Base-by-base conservation (phyloP, 2,797 vertebrate species). In the Danionella dracula region DNA sequence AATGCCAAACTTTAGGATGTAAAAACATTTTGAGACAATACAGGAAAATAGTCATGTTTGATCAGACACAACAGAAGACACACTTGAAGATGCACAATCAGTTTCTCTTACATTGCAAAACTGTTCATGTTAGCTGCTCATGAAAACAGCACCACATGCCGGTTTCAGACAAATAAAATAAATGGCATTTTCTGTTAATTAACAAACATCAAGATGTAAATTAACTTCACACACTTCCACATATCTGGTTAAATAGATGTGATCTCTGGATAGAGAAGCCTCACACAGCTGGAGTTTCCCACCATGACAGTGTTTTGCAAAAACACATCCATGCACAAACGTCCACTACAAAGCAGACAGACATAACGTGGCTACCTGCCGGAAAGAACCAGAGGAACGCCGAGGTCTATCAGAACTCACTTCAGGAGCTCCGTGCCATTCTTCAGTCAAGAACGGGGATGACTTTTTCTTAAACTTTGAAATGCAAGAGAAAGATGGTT, bases 371-470 rank as follows among this genome's bases (percentile, higher is more conserved):
- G 79, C 89, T 96, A 98, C 96, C 95, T 97, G 94, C 86, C 92
- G 88, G 53, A 90, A 82, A 9, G 85, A 86, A 82, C 92, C 89
- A 31, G 91, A 85, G 16, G 92, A 90, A 74, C 89, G 87, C 64
- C 83, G 87, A 69, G 89, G 89, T 55, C 87, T 88, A 2, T 78
- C 83, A 46, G 89, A 84, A 59, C 86, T 87, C 51, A 89, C 88
- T 57, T 88, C 86, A 73, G 80, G 76, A 65, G 91, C 88, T 76
- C 86, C 87, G 73, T 90, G 88, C 94, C 93, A 94, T 65, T 94
- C 93, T 54, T 95, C 91, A 73, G 91, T 88, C 81, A 94, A 90
- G 78, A 92, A 93, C 68, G 86, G 87, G 2, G 92, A 91, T 13
- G 90, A 85, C 62, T 92, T 94, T 81, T 89, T 87, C 82, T 91